A percentile compares a stretch with the other conserved stretches of the same genome.
Conservation (phyloP, 2,888 invertebrate species). For the Dryomyza anilis region DNA sequence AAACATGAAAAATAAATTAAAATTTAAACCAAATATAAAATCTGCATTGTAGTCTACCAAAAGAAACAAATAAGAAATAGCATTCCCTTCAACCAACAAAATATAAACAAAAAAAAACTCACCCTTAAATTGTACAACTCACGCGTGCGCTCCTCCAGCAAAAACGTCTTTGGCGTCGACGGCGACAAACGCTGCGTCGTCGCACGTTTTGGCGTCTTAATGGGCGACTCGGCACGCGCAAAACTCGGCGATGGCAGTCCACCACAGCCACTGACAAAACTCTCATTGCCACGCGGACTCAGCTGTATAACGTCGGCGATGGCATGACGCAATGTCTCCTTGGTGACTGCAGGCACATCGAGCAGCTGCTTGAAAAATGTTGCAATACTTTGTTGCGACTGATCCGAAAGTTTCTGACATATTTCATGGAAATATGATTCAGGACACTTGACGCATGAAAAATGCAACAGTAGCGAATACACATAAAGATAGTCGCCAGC, state of each 20-base stretch:
- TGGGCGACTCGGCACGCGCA: conserved; percentile 34
- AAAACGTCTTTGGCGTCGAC: conserved; percentile 50
- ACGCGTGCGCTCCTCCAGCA: conserved; percentile 52
- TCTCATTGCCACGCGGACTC: conserved; percentile 33
- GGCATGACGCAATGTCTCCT: conserved; percentile 43
- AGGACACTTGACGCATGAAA: conserved; percentile 52
- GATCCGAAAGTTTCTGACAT: conserved; percentile 49
- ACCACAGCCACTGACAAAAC: conserved; percentile 22
- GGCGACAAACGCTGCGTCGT: conserved; percentile 42
- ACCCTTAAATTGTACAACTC: conserved; percentile 53
- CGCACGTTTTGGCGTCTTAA: conserved; percentile 39
- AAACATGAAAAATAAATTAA: too few relatives aligned
- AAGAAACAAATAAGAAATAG: background rate
- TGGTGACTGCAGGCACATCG: conserved; percentile 40
- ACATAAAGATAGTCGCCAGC: conserved; percentile 52
- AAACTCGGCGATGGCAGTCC: conserved; percentile 13
- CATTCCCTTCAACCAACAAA: background rate
- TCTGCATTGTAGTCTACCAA: background rate
- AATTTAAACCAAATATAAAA: too few relatives aligned
- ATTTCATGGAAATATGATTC: conserved; percentile 50
- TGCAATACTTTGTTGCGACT: conserved; percentile 48
- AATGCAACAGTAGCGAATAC: conserved; percentile 56
- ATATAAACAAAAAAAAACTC: too few relatives aligned
- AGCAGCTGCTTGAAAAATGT: conserved; percentile 49
- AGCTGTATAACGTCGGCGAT: conserved; percentile 41